A percentile compares a stretch with the other conserved stretches of the same genome.
Evolutionary conservation across 2,888 invertebrate genomes (phyloP).

Genomic region (Stenchaetothrips biformis): DNA sequence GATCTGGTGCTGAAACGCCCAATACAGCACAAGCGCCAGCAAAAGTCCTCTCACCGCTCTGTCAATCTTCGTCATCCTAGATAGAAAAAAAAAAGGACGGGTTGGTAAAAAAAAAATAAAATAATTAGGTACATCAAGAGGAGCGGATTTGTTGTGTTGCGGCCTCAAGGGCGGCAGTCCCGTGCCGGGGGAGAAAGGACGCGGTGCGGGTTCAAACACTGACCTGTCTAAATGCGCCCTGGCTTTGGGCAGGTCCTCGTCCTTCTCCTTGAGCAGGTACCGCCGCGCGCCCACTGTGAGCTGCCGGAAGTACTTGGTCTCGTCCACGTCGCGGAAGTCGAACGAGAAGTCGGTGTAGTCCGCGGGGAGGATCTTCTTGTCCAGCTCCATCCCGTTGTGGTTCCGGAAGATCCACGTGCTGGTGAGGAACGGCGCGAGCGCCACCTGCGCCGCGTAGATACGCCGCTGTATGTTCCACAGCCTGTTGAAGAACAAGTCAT

Average conservation of each 20-base stretch:
- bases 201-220: not conserved
- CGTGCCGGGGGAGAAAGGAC: not conserved
- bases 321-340: slow-evolving; percentile 52
- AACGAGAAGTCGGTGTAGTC: slow-evolving; percentile 58
- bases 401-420: slow-evolving; percentile 75
- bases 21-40: not conserved
- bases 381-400: slow-evolving; percentile 54
- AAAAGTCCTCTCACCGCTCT: not conserved
- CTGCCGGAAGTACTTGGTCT: slow-evolving; percentile 39
- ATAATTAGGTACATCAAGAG: too few relatives aligned
- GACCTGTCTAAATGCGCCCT: slow-evolving; percentile 53
- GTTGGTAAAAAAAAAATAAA: not conserved
- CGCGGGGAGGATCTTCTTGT: slow-evolving; percentile 48
- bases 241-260: slow-evolving; percentile 53
- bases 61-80: not conserved
- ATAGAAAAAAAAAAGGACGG: not conserved
- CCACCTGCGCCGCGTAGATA: slow-evolving; percentile 68
- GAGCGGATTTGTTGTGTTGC: too few relatives aligned
- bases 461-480: slow-evolving; percentile 73
- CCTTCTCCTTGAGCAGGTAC: slow-evolving; percentile 63
- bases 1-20: not conserved
- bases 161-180: too few relatives aligned
- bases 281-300: slow-evolving; percentile 58
- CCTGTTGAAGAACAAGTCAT: slow-evolving; percentile 48
- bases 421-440: slow-evolving; percentile 66